Evolutionary conservation across 2,113 vertebrate species (phyloP), one percentile per base, ranked within the genome.

Genomic region (Oriolus oriolus): DNA sequence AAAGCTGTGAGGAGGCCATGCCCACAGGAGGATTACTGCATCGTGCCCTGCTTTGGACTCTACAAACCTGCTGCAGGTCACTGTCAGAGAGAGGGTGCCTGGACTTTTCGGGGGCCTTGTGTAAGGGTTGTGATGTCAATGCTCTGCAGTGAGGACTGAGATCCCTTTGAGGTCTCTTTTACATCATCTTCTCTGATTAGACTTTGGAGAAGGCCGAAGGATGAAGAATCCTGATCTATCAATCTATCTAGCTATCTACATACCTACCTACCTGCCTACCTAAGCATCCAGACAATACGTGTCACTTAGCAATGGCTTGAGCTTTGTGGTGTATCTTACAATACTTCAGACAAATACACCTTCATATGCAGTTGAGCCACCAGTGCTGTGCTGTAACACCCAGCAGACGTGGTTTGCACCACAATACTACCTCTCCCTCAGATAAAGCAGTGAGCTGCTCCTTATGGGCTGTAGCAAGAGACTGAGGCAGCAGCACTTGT

Each of bases 401-500:
- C 28, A 50, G 87, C 64, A 91, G n/a, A 23, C 1, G 1, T 19
- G 37, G 17, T 11, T 81, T 59, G 74, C 37, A 66, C 35, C 33
- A 18, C 1, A 5, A 2, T 13, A 6, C 41, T 21, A 3, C n/a
- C 45, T 2, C 42, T 80, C 8, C 3, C 20, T 30, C 39, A 54
- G 47, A n/a, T 20, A 15, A 70, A 82, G 17, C 2, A 35, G 33
- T 45, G 66, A 42, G 57, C 45, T 69, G 54, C 16, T 68, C 44
- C 41, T 33, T n/a, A 21, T 1, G 6, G 35, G 26, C 33, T 64
- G 41, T 3, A 85, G 61, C n/a, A 80, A 49, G 59, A 52, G 9
- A 16, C 18, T 60, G 13, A 2, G 57, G 37, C 45, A 89, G 79
- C n/a, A 73, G 11, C 2, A 4, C 33, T 39, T 27, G 24, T 54